These are phyloP conservation scores for Atlantisia rogersi DNA, from an alignment of 2,113 vertebrate species.

Conservation along the genomic window DNA sequence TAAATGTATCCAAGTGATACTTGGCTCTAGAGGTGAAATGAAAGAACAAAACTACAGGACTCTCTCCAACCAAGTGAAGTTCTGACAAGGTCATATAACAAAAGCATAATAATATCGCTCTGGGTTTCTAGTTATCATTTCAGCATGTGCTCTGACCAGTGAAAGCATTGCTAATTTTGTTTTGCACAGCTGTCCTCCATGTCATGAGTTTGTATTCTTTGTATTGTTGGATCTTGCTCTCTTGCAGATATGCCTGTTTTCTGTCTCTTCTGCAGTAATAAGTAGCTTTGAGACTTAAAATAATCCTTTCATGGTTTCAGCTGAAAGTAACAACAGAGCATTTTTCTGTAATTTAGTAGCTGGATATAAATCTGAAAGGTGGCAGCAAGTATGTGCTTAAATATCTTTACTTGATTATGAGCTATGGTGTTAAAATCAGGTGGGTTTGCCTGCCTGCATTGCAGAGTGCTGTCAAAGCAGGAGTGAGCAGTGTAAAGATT, in stretches of 20 bases:
- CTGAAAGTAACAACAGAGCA: not conserved
- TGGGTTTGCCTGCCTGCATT: too few species aligned
- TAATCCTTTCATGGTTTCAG: not conserved
- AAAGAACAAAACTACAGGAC: slow-evolving; percentile 21
- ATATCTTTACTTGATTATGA: not conserved
- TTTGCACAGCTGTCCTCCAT: slow-evolving; percentile 26
- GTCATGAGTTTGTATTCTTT: slow-evolving; percentile 16
- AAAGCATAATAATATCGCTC: slow-evolving; percentile 21
- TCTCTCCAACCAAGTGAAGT: slow-evolving; percentile 4
- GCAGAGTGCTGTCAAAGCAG: not conserved
- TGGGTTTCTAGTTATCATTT: slow-evolving; percentile 22
- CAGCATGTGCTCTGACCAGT: slow-evolving; percentile 32
- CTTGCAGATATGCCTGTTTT: not conserved
- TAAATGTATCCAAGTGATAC: slow-evolving; percentile 12
- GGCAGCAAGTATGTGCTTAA: not conserved
- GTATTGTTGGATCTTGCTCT: not conserved
- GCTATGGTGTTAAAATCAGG: too few species aligned
- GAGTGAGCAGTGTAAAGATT: not conserved
- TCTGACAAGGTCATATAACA: slow-evolving; percentile 50
- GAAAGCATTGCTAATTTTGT: slow-evolving; percentile 35
- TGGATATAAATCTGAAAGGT: not conserved
- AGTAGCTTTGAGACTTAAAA: slow-evolving; percentile 40
- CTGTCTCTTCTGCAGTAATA: not conserved
- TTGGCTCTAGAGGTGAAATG: slow-evolving; percentile 26
- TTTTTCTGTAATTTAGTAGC: not conserved